Evolutionary conservation across 2,113 vertebrate genomes (phyloP).

Genomic region (Scolopax mira): DNA sequence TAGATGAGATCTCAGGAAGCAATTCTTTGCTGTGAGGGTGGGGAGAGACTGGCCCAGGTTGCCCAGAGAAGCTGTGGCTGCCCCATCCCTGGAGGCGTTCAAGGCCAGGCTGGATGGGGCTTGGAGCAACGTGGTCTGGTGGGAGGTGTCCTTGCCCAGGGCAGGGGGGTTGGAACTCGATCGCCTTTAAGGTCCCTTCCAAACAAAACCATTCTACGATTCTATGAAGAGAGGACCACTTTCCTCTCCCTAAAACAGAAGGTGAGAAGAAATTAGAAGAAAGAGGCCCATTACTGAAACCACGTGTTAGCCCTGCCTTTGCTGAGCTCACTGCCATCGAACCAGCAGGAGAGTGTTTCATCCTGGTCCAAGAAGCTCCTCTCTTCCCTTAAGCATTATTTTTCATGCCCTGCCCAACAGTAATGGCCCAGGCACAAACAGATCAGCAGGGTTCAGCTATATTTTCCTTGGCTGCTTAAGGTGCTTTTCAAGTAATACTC

Average conservation of each 20-base stretch:
- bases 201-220: too few species aligned
- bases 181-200: too few species aligned
- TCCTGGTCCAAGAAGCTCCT: slow-evolving; percentile 10
- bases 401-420: slow-evolving; percentile 6
- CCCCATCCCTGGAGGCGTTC: too few species aligned
- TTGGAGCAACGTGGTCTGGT: too few species aligned
- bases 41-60: too few species aligned
- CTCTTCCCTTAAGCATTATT: slow-evolving; percentile 23
- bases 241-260: not conserved
- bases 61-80: too few species aligned
- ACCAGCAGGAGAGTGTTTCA: not conserved
- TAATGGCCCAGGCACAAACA: not conserved
- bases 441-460: not conserved
- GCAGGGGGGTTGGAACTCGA: too few species aligned
- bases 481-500: not conserved
- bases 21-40: too few species aligned
- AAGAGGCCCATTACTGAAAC: not conserved
- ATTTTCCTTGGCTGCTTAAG: slow-evolving; percentile 32
- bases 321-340: not conserved
- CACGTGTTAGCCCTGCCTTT: not conserved
- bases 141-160: too few species aligned
- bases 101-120: too few species aligned
- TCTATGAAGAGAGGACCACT: not conserved
- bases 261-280: not conserved
- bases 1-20: too few species aligned